Evolutionary conservation across 1,140 invertebrate species (phyloP).

Genomic region (Ips typographus): DNA sequence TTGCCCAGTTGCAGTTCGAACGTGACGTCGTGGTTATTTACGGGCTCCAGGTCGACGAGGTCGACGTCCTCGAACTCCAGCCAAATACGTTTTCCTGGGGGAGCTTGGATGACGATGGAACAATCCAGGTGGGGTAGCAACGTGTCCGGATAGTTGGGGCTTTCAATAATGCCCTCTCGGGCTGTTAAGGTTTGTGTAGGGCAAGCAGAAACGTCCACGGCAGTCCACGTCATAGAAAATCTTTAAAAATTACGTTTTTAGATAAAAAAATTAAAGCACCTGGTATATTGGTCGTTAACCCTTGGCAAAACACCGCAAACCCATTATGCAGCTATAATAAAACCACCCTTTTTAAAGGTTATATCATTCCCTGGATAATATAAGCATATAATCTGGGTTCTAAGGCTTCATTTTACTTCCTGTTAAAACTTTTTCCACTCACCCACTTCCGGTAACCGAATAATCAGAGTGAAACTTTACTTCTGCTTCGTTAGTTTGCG

Average conservation of each 20-base stretch:
- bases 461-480: conserved; percentile 72
- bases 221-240: conserved; percentile 65
- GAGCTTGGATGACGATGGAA: conserved; percentile 64
- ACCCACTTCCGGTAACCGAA: conserved; percentile 63
- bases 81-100: conserved; percentile 63
- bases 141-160: conserved; percentile 70
- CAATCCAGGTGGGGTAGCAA: conserved; percentile 68
- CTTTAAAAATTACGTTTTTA: conserved; percentile 4
- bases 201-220: conserved; percentile 68
- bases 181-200: conserved; percentile 64
- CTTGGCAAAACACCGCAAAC: too few relatives aligned
- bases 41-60: conserved; percentile 10
- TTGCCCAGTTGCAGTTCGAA: conserved; percentile 60
- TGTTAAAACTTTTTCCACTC: conserved; percentile 1
- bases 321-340: too few relatives aligned
- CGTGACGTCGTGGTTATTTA: conserved; percentile 50
- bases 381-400: too few relatives aligned
- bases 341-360: too few relatives aligned
- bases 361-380: too few relatives aligned
- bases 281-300: too few relatives aligned
- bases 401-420: background rate
- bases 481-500: conserved; percentile 59
- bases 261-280: too few relatives aligned
- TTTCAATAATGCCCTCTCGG: conserved; percentile 59
- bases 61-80: conserved; percentile 60